Conservation (phyloP, 2,888 invertebrate genomes). For the Desoria tigrina region DNA sequence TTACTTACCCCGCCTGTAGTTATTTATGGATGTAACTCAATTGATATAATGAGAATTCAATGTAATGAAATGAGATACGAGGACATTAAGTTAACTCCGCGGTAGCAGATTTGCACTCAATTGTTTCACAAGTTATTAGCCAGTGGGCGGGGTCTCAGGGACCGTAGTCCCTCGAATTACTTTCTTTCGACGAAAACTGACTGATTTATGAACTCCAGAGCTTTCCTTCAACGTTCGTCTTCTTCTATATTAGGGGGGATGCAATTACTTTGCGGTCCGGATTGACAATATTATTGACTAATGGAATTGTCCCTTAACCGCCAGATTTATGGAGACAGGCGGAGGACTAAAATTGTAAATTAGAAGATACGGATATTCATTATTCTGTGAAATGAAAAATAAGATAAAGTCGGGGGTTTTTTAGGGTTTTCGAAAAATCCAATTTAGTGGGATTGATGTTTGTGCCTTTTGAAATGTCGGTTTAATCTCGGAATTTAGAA, state of each 20-base stretch:
- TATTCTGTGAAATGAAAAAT: no score
- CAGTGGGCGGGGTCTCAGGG: neutral
- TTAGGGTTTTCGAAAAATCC: no score
- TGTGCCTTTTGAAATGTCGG: no score
- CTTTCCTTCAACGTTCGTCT: neutral
- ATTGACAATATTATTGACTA: slow-evolving; percentile 6
- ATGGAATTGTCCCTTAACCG: no score
- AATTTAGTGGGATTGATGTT: no score
- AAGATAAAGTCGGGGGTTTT: no score
- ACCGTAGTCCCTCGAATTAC: neutral
- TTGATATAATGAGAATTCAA: slow-evolving; percentile 23
- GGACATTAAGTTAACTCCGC: slow-evolving; percentile 16
- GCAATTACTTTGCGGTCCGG: slow-evolving; percentile 20
- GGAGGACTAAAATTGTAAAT: no score
- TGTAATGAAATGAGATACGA: slow-evolving; percentile 25
- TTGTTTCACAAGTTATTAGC: slow-evolving; percentile 18
- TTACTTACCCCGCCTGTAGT: slow-evolving; percentile 4
- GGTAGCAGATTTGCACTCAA: slow-evolving; percentile 14
- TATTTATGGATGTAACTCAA: slow-evolving; percentile 24
- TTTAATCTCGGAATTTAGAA: no score
- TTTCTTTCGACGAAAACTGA: slow-evolving; percentile 13
- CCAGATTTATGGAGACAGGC: slow-evolving; percentile 6
- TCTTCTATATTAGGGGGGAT: neutral
- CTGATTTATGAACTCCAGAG: slow-evolving; percentile 19
- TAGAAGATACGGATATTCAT: no score